Base-by-base conservation (phyloP, 2,888 invertebrate species). In the Cordylochernes scorpioides region DNA sequence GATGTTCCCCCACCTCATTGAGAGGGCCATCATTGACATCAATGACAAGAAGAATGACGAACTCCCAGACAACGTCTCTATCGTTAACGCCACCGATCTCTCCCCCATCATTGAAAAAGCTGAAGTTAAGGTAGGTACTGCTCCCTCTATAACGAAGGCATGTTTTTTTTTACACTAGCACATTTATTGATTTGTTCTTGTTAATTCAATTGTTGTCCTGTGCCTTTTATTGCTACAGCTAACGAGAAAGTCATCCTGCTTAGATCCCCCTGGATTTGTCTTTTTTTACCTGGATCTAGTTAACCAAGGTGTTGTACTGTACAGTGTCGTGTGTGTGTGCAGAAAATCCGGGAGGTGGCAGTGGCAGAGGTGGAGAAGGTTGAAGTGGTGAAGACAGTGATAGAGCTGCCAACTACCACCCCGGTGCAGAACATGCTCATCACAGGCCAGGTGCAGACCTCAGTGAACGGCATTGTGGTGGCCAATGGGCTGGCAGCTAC, bases 1-100 rank as follows among this genome's bases (percentile, higher is more conserved):
- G 61, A 97, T 97, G 94, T 91, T 99, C 57, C 86, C 88, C 3
- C 91, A 94, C 61, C 58, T 94, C 33, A 74, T 72, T 47, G 74
- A 74, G 47, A 63, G 75, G 22, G 63, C 78, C n/a, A 70, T 73
- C 44, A 66, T 68, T 29, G 44, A 44, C 41, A 68, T 67, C 47
- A 63, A 69, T 48, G 51, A 53, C 28, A 45, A 43, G 27, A 39
- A 36, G 31, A 43, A 35, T 24, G 17, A 25, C 8, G 38, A 39
- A 14, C 57, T 77, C 2, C 65, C 68, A 9, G 77, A 77, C 48
- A 84, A 75, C 48, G 68, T 75, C 24, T 77, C 78, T 3, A 67
- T 91, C 17, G 72, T 94, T 31, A 94, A 94, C 58, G 77, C 75
- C 3, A 67, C 80, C 0, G 77, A 86, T 58, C 57, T 94, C 39